These are phyloP conservation scores for Chironex yamaguchii DNA, from an alignment of 30 jellyfish, hydroid and myxozoan species.

Conservation along the genomic window DNA sequence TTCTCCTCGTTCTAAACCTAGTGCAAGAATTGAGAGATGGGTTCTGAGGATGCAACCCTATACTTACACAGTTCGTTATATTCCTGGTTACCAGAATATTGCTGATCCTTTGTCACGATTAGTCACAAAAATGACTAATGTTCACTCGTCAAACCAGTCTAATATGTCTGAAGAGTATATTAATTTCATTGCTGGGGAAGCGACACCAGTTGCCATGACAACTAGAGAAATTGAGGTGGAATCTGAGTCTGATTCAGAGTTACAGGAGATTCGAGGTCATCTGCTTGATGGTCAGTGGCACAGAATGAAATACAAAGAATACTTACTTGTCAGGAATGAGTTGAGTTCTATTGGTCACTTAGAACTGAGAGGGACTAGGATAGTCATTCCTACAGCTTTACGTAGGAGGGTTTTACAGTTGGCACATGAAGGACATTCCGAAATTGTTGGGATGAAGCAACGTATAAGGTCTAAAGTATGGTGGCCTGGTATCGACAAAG, in stretches of 20 bases:
- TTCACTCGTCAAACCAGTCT: too few relatives aligned
- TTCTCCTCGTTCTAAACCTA: constrained; percentile 20
- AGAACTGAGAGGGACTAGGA: constrained; percentile 56
- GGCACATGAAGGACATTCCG: constrained; percentile 69
- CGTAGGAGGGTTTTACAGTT: constrained; percentile 32
- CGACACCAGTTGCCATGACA: constrained; percentile 62
- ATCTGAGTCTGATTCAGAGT: constrained; percentile 36
- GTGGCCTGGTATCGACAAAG: constrained; percentile 71
- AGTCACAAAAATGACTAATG: too few relatives aligned
- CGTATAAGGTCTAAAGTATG: constrained; percentile 57
- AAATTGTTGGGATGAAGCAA: constrained; percentile 47
- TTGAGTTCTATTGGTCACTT: constrained; percentile 34
- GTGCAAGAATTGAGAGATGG: constrained; percentile 57
- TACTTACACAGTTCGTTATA: too few relatives aligned
- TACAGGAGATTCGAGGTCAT: background rate
- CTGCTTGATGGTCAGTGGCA: constrained; percentile 25
- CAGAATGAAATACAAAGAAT: constrained; percentile 9
- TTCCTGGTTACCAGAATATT: too few relatives aligned
- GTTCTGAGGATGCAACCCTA: constrained; percentile 41
- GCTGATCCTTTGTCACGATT: too few relatives aligned
- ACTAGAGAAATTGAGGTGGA: constrained; percentile 43
- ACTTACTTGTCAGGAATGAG: constrained; percentile 15
- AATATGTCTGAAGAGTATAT: constrained; percentile 71
- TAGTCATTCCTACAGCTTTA: constrained; percentile 14
- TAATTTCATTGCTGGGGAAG: constrained; percentile 43